These are phyloP conservation scores for Lycocerus yunnanus DNA, from an alignment of 2,888 invertebrate species.

Conservation along the genomic window DNA sequence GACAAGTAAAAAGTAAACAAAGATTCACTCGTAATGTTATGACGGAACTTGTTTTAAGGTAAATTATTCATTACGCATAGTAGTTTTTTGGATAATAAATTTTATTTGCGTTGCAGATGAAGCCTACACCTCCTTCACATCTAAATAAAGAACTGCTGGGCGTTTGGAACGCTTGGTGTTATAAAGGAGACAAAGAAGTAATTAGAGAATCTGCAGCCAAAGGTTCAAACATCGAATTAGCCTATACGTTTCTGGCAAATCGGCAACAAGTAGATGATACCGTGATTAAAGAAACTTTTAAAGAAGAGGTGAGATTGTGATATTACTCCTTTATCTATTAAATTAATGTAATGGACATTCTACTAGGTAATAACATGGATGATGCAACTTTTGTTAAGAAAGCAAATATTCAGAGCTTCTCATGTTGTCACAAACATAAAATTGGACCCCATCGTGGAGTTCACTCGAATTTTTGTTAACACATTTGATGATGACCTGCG, in stretches of 20 bases:
- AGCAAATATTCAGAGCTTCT: slow-evolving; percentile 68
- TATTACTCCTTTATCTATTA: background rate
- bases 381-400: slow-evolving; percentile 63
- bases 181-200: slow-evolving; percentile 66
- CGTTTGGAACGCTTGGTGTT: slow-evolving; percentile 70
- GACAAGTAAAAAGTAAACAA: background rate
- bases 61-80: background rate
- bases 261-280: slow-evolving; percentile 61
- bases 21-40: background rate
- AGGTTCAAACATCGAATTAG: slow-evolving; percentile 65
- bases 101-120: slow-evolving; percentile 28
- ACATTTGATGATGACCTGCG: slow-evolving; percentile 64
- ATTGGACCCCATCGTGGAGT: slow-evolving; percentile 62
- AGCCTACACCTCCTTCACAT: slow-evolving; percentile 42
- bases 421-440: slow-evolving; percentile 68
- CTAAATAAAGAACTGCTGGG: slow-evolving; percentile 47
- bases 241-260: slow-evolving; percentile 62
- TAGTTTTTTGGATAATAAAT: background rate
- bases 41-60: background rate
- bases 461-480: slow-evolving; percentile 63
- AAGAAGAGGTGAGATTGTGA: slow-evolving; percentile 58
- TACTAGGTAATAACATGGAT: slow-evolving; percentile 68
- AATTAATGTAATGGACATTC: background rate
- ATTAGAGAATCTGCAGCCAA: slow-evolving; percentile 71
- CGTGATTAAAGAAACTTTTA: slow-evolving; percentile 62